A percentile compares a stretch with the other conserved stretches of the same genome.
phyloP scores from a whole-genome alignment of 2,888 invertebrate species.

The Flexamia atlantica region DNA sequence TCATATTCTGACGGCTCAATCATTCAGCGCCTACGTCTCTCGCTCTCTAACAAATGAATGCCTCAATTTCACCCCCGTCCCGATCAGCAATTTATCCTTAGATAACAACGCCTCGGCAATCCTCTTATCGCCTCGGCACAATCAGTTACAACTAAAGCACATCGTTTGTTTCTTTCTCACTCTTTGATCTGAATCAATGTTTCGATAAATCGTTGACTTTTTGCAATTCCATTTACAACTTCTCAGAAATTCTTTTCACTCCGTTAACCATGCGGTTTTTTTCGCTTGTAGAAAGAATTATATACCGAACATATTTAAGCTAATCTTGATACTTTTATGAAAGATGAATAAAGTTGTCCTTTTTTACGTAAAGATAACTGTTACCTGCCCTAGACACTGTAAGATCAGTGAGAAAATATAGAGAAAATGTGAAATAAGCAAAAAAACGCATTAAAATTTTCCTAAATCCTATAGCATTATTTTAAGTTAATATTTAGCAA shows the following conservation, averaged over 20 bases:
- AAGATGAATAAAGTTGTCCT: too few relatives aligned
- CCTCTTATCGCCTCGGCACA: conserved; percentile 29
- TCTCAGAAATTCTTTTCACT: conserved; percentile 1
- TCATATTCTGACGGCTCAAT: background rate
- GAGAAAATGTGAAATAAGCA: too few relatives aligned
- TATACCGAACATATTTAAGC: too few relatives aligned
- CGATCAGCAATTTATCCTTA: background rate
- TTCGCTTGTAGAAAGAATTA: too few relatives aligned
- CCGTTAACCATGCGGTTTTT: too few relatives aligned
- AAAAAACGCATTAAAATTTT: too few relatives aligned
- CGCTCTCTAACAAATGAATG: background rate
- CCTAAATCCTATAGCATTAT: too few relatives aligned
- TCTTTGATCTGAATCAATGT: conserved; percentile 39
- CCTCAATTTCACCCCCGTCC: background rate
- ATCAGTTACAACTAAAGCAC: conserved; percentile 27
- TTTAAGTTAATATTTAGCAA: too few relatives aligned
- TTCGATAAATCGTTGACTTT: conserved; percentile 15
- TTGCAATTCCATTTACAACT: conserved; percentile 12
- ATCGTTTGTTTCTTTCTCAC: conserved; percentile 37
- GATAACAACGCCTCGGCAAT: conserved; percentile 7
- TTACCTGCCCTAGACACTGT: too few relatives aligned
- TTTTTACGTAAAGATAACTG: too few relatives aligned
- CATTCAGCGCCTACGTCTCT: background rate
- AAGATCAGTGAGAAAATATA: too few relatives aligned
- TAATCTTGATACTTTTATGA: too few relatives aligned